These are phyloP conservation scores for Oxytorus armatus DNA, from an alignment of 2,888 invertebrate species.

Conservation along the genomic window DNA sequence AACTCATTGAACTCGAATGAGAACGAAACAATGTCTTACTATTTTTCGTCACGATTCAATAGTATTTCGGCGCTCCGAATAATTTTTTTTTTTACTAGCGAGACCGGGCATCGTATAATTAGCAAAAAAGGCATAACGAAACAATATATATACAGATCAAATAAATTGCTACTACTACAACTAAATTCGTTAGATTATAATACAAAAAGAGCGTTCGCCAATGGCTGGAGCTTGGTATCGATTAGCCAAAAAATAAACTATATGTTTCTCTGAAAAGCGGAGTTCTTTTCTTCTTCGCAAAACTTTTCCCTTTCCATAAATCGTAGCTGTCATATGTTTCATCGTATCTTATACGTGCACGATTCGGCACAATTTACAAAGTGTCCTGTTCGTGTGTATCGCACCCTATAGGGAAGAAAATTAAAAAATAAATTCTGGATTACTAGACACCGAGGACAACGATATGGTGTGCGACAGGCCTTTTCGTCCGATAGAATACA, in stretches of 20 bases:
- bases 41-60: neutral
- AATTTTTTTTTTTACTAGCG: slow-evolving; percentile 5
- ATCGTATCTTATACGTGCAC: slow-evolving; percentile 16
- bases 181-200: slow-evolving; percentile 45
- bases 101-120: slow-evolving; percentile 26
- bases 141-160: slow-evolving; percentile 52
- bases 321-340: slow-evolving; percentile 23
- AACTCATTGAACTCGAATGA: neutral
- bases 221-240: slow-evolving; percentile 25
- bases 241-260: slow-evolving; percentile 24
- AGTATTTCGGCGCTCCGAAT: neutral
- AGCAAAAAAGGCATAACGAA: slow-evolving; percentile 33
- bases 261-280: neutral
- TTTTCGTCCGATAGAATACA: slow-evolving; percentile 22
- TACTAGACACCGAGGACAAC: slow-evolving; percentile 65
- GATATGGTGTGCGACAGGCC: slow-evolving; percentile 61
- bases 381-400: slow-evolving; percentile 1
- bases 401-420: slow-evolving; percentile 16
- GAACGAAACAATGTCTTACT: neutral
- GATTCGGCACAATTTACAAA: slow-evolving; percentile 19
- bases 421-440: slow-evolving; percentile 47
- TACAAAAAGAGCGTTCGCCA: slow-evolving; percentile 43
- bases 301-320: neutral
- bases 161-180: slow-evolving; percentile 28
- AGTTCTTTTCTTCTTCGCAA: neutral